Evolutionary conservation across 2,113 vertebrate species (phyloP), one percentile per base, ranked within the genome.

Genomic region (Aythya baeri): DNA sequence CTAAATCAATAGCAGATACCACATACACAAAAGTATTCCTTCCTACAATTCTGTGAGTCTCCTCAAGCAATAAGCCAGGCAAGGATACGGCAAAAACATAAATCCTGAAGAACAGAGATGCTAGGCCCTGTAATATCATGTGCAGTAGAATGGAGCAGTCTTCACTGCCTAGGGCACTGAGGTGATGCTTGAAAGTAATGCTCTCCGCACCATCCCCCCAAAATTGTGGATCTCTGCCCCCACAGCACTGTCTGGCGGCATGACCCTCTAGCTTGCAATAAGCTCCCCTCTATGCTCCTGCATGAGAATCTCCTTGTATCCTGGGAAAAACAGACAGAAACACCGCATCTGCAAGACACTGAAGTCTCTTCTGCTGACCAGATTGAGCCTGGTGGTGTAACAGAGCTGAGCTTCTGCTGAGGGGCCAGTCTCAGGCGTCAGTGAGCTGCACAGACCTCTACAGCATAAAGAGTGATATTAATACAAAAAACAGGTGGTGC

Each of bases 271-370:
- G 38, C 17, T 54, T 67, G 17, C 44, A 29, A 4, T 15, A 2
- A 36, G 29, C 6, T 21, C 26, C 36, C 73, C 74, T 59, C 93
- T 90, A 81, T 80, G 22, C 8, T 83, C 67, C 76, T 81, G 83
- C 67, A 80, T 29, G 29, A 7, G 23, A 58, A 57, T 73, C 55
- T 86, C 54, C 8, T 8, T 67, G 68, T 89, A 94, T 85, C 81
- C 78, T 91, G 81, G 81, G 72, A 95, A 86, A 94, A 11, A 10
- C 6, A 94, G 94, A 95, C 46, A 52, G 93, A 96, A 97, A 95
- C 31, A 38, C 65, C 72, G 68, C 76, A 91, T 38, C 26, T 5
- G 52, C 7, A 52, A 80, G 92, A 83, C 50, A 34, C 68, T 49
- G 65, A 68, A 36, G 67, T 67, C 18, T 2, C 82, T 88, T 92